Base-by-base conservation (phyloP, 1,140 invertebrate genomes). In the Panulirus ornatus region DNA sequence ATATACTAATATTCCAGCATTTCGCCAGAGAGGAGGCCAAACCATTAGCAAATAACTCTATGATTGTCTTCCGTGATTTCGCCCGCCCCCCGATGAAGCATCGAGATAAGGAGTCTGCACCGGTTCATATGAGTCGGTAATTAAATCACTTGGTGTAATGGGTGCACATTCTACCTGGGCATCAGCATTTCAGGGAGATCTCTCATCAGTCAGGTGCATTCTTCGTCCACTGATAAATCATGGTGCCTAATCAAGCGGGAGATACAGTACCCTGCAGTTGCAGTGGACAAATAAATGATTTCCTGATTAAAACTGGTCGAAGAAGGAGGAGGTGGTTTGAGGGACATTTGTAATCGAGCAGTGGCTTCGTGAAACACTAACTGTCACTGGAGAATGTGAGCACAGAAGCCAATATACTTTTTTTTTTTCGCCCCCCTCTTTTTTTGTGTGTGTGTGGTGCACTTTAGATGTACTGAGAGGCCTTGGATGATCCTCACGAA, bases 141-240 rank as follows among this genome's bases (percentile, higher is more conserved):
- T 84, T 84, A 84, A 84, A 84, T 84, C 81, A 84, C 81, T 66
- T n/a, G 47, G n/a, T 54, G 81, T 84, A 84, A 84, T 84, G 81
- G 81, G 58, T 34, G 38, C 81, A 84, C 81, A 84, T 84, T 84
- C 81, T 63, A 70, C 11, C 63, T 36, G 38, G 58, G n/a, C 58
- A 66, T n/a, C 58, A 40, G 54, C 58, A 54, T 36, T 54, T 34
- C 34, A 22, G 44, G 36, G 27, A 19, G 47, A n/a, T n/a, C 36
- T 81, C 79, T 83, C 79, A 83, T 83, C 79, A 83, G 79, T 22
- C 40, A 27, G 38, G 73, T 38, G 40, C 73, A 76, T 76, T 76
- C 79, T 22, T 40, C 38, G 71, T 75, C 44, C 51, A 22, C 38
- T 83, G 79, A 63, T 66, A 54, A 83, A 83, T 83, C 79, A 83